Evolutionary conservation across 30 jellyfish, hydroid and myxozoan genomes (phyloP), one percentile per base, ranked within the genome.

Genomic region (Haliclystus octoradiatus): DNA sequence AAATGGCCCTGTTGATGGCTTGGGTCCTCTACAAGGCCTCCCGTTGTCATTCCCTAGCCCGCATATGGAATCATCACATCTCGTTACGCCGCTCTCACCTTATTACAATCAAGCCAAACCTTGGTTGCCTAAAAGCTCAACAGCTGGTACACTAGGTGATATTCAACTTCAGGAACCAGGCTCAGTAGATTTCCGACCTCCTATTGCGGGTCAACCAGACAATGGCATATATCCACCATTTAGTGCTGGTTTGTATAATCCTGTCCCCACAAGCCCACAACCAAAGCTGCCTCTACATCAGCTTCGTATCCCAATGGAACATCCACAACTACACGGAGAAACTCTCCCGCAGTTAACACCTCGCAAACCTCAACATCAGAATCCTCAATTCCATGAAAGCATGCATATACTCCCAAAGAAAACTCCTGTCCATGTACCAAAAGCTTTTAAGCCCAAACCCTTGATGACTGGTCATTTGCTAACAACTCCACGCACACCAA

Each of bases 101-200:
- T 80, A 27, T 1, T 61, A 0, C 47, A 22, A 4, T 33, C 77
- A 29, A n/a, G 62, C 13, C 35, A 68, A 3, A 34, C 13, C 29
- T 57, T 26, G 28, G 35, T 23, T 32, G 34, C 46, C 22, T 32
- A 62, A 51, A 25, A 68, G 82, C 2, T 80, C 82, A 12, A 67
- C 92, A 40, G 65, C 79, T 0, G 93, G 93, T 3, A 50, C 65
- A 4, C 81, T 80, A 22, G 93, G 93, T 2, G 93, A 80, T 53
- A 73, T 80, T 28, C 93, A 80, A 67, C 76, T 80, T 1, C 93
- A 80, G 19, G 57, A 40, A 1, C 85, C 93, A 12, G 85, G 77
- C 33, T 50, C 61, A 47, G 92, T 76, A 14, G 73, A 32, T 9
- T 52, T 78, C 3, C 83, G 92, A 12, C 92, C 92, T n/a, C 92